Evolutionary conservation across 1,140 invertebrate genomes (phyloP).

Genomic region (Oscheius sp.): DNA sequence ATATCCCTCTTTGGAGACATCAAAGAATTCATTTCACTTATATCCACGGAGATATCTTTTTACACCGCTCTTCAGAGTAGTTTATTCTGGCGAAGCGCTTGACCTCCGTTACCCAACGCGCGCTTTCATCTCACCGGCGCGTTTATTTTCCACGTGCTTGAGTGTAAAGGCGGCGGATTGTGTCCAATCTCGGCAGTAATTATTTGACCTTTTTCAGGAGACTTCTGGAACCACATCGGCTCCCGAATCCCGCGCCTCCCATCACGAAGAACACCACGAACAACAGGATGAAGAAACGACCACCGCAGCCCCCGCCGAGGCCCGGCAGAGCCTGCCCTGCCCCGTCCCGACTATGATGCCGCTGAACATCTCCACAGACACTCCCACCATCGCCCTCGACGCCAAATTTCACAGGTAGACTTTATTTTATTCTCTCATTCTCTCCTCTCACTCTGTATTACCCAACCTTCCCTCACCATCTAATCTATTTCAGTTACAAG

Average conservation of each 20-base stretch:
- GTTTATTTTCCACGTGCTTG: not conserved
- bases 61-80: no score
- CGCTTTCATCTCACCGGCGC: not conserved
- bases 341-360: no score
- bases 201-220: not conserved
- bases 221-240: not conserved
- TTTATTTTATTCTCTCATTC: no score
- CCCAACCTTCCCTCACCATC: not conserved
- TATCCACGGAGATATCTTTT: no score
- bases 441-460: no score
- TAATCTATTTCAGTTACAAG: constrained; percentile 8
- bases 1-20: no score
- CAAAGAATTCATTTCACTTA: no score
- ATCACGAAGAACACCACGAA: not conserved
- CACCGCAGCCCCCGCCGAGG: no score
- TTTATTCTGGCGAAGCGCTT: not conserved
- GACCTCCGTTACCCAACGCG: not conserved
- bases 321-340: no score
- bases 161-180: not conserved
- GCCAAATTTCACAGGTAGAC: not conserved
- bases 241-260: not conserved
- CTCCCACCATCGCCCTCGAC: not conserved
- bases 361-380: not conserved
- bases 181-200: not conserved
- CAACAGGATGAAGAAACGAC: no score